These are phyloP conservation scores for Hermetia illucens DNA, from an alignment of 1,140 invertebrate genomes.

Conservation along the genomic window DNA sequence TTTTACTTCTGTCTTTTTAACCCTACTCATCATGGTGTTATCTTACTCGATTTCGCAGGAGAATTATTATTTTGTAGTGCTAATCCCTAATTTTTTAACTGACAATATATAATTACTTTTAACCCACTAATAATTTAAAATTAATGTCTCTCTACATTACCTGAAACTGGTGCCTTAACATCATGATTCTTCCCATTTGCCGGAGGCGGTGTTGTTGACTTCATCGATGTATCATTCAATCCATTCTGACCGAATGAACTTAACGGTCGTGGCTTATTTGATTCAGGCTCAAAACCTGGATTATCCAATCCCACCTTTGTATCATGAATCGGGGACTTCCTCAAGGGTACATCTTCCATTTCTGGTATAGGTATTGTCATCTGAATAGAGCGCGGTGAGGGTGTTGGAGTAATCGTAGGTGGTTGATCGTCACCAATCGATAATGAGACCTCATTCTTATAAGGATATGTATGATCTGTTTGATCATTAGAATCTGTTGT, in stretches of 20 bases:
- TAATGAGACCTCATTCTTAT: conserved; percentile 7
- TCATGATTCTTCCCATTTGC: conserved; percentile 3
- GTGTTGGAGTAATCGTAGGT: conserved; percentile 1
- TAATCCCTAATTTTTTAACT: too few relatives aligned
- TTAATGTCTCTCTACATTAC: too few relatives aligned
- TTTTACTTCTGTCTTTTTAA: too few relatives aligned
- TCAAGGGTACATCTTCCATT: conserved; percentile 1
- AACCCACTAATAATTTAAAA: too few relatives aligned
- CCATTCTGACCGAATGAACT: conserved; percentile 7
- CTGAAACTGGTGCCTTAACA: conserved; percentile 2
- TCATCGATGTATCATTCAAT: neutral
- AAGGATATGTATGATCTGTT: conserved; percentile 4
- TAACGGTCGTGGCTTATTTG: conserved; percentile 2
- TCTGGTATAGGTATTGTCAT: neutral
- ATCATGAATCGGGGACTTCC: conserved; percentile 3
- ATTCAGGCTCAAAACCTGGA: conserved; percentile 15
- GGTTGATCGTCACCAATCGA: conserved; percentile 5
- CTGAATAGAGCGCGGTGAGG: conserved; percentile 6
- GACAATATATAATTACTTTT: too few relatives aligned
- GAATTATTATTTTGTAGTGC: too few relatives aligned
- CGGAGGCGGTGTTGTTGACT: too few relatives aligned
- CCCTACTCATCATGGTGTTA: too few relatives aligned
- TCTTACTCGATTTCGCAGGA: too few relatives aligned
- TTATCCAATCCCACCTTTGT: conserved; percentile 15
- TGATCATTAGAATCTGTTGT: neutral